Base-by-base conservation (phyloP, 2,797 vertebrate genomes). In the Eutrigla gurnardus region DNA sequence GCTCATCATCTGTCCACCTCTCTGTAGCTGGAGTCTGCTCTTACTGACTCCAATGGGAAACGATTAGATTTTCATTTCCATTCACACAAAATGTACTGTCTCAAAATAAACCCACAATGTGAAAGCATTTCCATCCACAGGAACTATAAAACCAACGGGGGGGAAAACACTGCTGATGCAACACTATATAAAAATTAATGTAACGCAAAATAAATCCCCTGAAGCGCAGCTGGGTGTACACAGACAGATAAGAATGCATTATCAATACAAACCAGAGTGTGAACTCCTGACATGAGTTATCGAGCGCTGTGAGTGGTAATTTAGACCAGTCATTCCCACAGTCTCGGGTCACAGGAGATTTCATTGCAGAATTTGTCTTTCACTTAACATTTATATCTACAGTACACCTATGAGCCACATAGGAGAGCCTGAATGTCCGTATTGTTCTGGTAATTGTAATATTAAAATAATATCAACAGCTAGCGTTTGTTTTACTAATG, bases 171-270 rank as follows among this genome's bases (percentile, higher is more conserved):
- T 63, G 37, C 73, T 71, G 85, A 80, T 78, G 80, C 70, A 78
- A 80, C 25, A 12, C 42, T 74, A 58, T 49, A 46, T 78, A 73
- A 80, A 58, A 86, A 84, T 86, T 63, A 83, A 89, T 83, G 81
- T 49, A 36, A 82, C 5, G 42, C 78, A 60, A 90, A 86, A 82
- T 54, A 81, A 62, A 63, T 63, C 65, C 72, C 65, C 58, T 71
- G 74, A 69, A 81, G 81, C 78, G 69, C 61, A 50, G 71, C 71
- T 77, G 78, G 7, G 65, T 67, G 77, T 59, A 33, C 36, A 9
- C 67, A n/a, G 46, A 70, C 67, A 57, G 83, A 83, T 72, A 83
- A 83, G 62, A 64, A 37, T 14, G 74, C n/a, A 54, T 74, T 80
- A 90, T 77, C 74, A 70, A 77, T 53, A 74, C 42, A 35, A 60